Base-by-base conservation (phyloP, 2,888 invertebrate genomes). In the Muschampia staudingeri region DNA sequence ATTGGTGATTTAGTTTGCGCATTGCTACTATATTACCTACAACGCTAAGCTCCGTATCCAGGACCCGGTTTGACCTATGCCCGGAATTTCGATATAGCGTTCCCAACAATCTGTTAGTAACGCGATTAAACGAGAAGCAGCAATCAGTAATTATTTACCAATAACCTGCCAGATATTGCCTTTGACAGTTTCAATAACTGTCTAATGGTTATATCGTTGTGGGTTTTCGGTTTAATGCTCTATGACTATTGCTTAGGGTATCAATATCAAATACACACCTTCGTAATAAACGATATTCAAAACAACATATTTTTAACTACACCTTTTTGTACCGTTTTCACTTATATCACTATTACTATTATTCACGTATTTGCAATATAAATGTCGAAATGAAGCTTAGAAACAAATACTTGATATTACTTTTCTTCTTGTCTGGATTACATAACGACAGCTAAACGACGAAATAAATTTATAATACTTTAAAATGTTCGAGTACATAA, bases 41-140 rank as follows among this genome's bases (percentile, higher is more conserved):
- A 11, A 16, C 12, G 37, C 14, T 16, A 34, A 2, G 16, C 14
- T 34, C 16, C 37, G 6, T 12, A 42, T 16, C 5, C 12, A 19
- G 34, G 34, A 19, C 67, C n/a, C 40, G 34, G 76, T 42, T 80
- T 70, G 40, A 70, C 70, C 52, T 80, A 80, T 70, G 70, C 70
- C 42, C 70, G 80, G 80, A 76, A 80, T 80, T 80, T 76, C 76
- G 80, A 80, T 80, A 80, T 70, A 80, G 80, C 80, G 56, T 80
- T 80, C 70, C 70, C 61, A 80, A 69, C 56, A 19, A 71, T 52
- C 70, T 61, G 80, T 61, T 70, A 76, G 69, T 70, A 19, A 30
- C 30, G 37, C 52, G 73, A 76, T 80, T 76, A 80, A 76, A 80
- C 76, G 16, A 40, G 76, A 19, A 44, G 30, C 80, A 69, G 61